phyloP scores from a whole-genome alignment of 2,797 vertebrate genomes.

The Parambassis ranga region DNA sequence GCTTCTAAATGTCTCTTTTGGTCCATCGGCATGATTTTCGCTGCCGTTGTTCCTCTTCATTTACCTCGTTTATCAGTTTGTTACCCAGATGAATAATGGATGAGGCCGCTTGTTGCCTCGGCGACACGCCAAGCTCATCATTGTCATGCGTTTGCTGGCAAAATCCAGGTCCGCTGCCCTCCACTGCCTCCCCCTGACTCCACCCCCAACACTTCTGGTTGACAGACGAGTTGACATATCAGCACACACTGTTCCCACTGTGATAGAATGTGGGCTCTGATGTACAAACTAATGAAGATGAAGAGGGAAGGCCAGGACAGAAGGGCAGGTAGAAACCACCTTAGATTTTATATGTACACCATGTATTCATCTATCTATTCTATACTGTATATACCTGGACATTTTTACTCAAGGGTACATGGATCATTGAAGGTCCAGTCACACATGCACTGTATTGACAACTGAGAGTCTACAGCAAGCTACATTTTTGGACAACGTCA shows the following conservation, averaged over 20 bases:
- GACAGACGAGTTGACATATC: slow-evolving; percentile 54
- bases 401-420: slow-evolving; percentile 1
- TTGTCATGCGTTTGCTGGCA: slow-evolving; percentile 37
- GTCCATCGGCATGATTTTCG: slow-evolving; percentile 51
- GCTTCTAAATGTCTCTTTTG: slow-evolving; percentile 63
- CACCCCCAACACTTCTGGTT: slow-evolving; percentile 45
- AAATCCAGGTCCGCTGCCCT: slow-evolving; percentile 32
- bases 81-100: slow-evolving; percentile 78
- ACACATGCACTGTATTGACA: too few relatives aligned
- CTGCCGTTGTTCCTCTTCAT: slow-evolving; percentile 71
- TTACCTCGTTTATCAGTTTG: slow-evolving; percentile 76
- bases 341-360: background rate
- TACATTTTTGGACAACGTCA: background rate
- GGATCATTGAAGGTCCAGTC: too few relatives aligned
- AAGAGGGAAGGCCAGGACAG: slow-evolving; percentile 17
- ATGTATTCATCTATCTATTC: background rate
- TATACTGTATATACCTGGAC: background rate
- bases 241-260: slow-evolving; percentile 19
- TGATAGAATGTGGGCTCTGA: slow-evolving; percentile 58
- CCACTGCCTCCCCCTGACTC: slow-evolving; percentile 8
- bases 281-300: slow-evolving; percentile 48
- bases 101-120: slow-evolving; percentile 64
- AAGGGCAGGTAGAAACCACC: slow-evolving; percentile 25
- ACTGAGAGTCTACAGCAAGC: background rate
- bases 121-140: slow-evolving; percentile 68